Conservation (phyloP, 2,888 invertebrate species). For the Formica aserva region DNA sequence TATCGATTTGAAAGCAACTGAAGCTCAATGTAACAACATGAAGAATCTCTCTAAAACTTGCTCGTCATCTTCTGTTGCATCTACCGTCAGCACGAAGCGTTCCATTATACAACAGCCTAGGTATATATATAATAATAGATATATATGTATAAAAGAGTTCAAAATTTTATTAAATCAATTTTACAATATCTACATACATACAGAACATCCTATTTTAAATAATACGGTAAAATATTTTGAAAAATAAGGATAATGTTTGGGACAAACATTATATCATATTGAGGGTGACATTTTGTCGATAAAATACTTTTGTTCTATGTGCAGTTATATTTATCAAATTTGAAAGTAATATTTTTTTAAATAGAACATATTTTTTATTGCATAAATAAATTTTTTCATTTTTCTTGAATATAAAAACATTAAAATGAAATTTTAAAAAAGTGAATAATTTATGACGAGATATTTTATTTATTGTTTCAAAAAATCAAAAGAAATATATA, state of each 20-base stretch:
- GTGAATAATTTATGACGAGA: too few relatives aligned
- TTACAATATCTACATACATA: not conserved
- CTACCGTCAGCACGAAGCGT: slow-evolving; percentile 69
- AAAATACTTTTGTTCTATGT: not conserved
- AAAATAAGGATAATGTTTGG: not conserved
- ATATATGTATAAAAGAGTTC: not conserved
- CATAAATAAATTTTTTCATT: not conserved
- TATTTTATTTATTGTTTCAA: too few relatives aligned
- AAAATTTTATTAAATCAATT: not conserved
- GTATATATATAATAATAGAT: slow-evolving; percentile 49
- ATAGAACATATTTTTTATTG: not conserved
- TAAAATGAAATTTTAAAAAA: too few relatives aligned
- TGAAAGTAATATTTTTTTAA: not conserved
- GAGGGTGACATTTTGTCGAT: not conserved
- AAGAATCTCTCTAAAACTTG: slow-evolving; percentile 69
- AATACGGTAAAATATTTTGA: not conserved
- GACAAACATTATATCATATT: not conserved
- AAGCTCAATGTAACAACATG: slow-evolving; percentile 65
- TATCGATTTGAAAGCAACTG: slow-evolving; percentile 68
- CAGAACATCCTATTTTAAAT: not conserved
- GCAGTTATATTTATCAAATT: not conserved
- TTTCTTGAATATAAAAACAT: too few relatives aligned
- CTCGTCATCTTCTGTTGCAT: slow-evolving; percentile 69
- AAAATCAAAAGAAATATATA: too few relatives aligned
- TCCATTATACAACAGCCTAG: slow-evolving; percentile 63